A percentile compares a stretch with the other conserved stretches of the same genome.
These are phyloP conservation scores for Eumerus sabulonum DNA, from an alignment of 2,888 invertebrate species.

Conservation along the genomic window DNA sequence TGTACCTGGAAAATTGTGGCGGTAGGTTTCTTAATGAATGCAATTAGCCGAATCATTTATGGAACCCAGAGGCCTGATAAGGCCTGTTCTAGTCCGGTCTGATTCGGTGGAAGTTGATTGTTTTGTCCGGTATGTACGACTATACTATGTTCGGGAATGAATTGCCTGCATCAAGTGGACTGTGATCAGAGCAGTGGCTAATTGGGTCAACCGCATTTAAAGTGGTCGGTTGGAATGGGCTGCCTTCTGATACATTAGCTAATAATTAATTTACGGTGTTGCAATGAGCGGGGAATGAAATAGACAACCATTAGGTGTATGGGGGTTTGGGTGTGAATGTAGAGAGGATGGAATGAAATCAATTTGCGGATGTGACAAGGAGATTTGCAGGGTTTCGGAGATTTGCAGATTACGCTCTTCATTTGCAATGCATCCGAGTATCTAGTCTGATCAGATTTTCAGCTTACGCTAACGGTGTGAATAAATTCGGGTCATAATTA, in stretches of 20 bases:
- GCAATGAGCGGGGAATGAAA: too few species aligned
- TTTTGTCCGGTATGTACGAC: neutral
- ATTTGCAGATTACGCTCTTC: too few species aligned
- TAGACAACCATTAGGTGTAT: too few species aligned
- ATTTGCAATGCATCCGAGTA: too few species aligned
- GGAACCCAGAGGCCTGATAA: constrained; percentile 55
- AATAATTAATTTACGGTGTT: constrained; percentile 55
- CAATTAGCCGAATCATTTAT: constrained; percentile 68
- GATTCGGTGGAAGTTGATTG: too few species aligned
- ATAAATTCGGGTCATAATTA: too few species aligned
- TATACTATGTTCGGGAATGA: neutral
- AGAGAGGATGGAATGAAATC: constrained; percentile 29
- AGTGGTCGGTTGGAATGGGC: constrained; percentile 37
- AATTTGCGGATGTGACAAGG: neutral
- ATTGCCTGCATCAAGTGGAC: constrained; percentile 17
- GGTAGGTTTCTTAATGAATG: constrained; percentile 68
- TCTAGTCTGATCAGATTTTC: too few species aligned
- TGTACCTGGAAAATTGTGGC: constrained; percentile 46
- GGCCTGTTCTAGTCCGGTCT: constrained; percentile 13
- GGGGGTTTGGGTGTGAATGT: too few species aligned
- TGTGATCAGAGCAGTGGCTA: constrained; percentile 38
- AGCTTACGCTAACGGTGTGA: too few species aligned
- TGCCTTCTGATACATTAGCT: constrained; percentile 49
- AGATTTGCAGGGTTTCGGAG: too few species aligned
- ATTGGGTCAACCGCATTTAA: constrained; percentile 62